These are phyloP conservation scores for Machimus rusticus DNA, from an alignment of 2,888 invertebrate species.

Conservation along the genomic window DNA sequence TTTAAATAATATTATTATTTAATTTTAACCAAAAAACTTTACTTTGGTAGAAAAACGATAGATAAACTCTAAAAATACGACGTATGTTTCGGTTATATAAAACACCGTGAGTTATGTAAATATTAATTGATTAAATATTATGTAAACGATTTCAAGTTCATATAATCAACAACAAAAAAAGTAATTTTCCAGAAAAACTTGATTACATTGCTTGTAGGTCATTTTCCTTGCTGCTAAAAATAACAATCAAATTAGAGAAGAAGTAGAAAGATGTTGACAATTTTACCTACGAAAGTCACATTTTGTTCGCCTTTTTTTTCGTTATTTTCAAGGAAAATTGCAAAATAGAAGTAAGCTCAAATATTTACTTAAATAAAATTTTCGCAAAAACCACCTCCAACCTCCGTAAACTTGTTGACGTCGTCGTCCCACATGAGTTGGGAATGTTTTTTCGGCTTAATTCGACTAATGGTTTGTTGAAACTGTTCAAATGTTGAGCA, in stretches of 20 bases:
- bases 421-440: neutral
- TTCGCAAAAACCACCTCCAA: neutral
- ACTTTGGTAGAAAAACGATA: too few relatives aligned
- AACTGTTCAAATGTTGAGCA: neutral
- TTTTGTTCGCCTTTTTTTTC: neutral
- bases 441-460: neutral
- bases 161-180: neutral
- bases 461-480: neutral
- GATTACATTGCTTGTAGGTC: too few relatives aligned
- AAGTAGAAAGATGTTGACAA: neutral
- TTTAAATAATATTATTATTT: too few relatives aligned
- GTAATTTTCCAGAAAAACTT: neutral
- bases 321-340: neutral
- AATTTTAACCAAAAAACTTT: too few relatives aligned
- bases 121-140: neutral
- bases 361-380: neutral
- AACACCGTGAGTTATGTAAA: neutral
- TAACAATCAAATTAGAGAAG: neutral
- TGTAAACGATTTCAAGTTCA: neutral
- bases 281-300: neutral
- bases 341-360: neutral
- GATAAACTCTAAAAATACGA: too few relatives aligned
- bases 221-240: neutral
- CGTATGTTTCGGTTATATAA: neutral
- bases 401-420: neutral